Percentiles rank a stretch among this genome's conserved stretches.
Evolutionary conservation across 2,113 vertebrate species (phyloP).

Genomic region (Cottus gobio): DNA sequence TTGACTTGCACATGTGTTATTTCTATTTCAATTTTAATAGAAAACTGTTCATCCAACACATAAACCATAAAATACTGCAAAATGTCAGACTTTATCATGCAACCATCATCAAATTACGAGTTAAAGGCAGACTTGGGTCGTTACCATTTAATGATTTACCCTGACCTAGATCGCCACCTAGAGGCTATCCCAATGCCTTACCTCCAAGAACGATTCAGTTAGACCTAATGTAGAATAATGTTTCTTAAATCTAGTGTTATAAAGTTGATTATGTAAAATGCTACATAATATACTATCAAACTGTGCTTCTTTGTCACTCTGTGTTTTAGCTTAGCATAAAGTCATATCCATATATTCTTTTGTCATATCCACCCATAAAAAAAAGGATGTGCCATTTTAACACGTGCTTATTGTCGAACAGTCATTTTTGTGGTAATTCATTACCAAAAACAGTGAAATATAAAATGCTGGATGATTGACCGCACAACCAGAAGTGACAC

Average conservation of each 20-base stretch:
- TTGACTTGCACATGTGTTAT: constrained; percentile 75
- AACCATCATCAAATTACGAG: constrained; percentile 69
- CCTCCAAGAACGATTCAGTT: constrained; percentile 46
- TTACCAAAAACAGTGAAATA: neutral
- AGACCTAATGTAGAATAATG: constrained; percentile 23
- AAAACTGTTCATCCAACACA: constrained; percentile 78
- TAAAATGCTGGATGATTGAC: neutral
- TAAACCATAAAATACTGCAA: constrained; percentile 72
- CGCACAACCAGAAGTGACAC: neutral
- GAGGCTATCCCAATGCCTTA: constrained; percentile 48
- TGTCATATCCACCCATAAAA: constrained; percentile 17
- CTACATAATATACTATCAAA: constrained; percentile 18
- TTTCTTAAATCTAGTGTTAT: constrained; percentile 4
- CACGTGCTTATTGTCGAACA: neutral
- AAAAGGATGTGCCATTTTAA: constrained; percentile 40
- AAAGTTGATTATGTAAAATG: constrained; percentile 31
- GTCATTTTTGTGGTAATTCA: neutral
- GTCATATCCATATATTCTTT: too few relatives aligned
- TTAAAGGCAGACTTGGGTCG: constrained; percentile 47
- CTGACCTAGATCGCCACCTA: constrained; percentile 79
- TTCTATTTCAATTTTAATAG: constrained; percentile 78
- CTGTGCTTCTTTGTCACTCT: constrained; percentile 12
- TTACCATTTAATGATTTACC: constrained; percentile 51
- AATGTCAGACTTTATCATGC: constrained; percentile 74
- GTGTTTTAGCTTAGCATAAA: too few relatives aligned